phyloP scores from a whole-genome alignment of 2,797 vertebrate species.

The Gymnocypris eckloni region DNA sequence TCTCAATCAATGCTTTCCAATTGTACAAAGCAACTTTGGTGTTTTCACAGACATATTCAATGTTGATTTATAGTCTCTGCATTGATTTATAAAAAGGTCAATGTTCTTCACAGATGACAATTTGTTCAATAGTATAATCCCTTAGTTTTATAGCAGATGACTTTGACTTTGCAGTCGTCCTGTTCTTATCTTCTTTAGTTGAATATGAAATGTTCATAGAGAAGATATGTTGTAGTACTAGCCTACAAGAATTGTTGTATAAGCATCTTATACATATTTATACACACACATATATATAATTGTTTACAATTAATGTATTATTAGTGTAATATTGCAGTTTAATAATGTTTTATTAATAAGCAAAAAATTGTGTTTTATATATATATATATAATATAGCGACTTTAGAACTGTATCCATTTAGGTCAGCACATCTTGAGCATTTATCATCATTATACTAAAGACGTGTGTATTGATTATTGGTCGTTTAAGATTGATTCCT shows the following conservation, averaged over 20 bases:
- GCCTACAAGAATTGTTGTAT: neutral
- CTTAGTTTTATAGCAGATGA: slow-evolving; percentile 34
- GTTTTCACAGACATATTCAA: slow-evolving; percentile 51
- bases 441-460: slow-evolving; percentile 53
- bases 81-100: slow-evolving; percentile 67
- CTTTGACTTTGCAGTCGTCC: slow-evolving; percentile 37
- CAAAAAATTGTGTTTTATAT: no score
- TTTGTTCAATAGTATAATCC: slow-evolving; percentile 56
- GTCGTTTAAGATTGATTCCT: slow-evolving; percentile 32
- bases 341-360: no score
- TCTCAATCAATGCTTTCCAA: slow-evolving; percentile 52
- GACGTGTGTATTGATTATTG: slow-evolving; percentile 38
- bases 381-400: neutral
- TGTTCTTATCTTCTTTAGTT: slow-evolving; percentile 28
- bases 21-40: slow-evolving; percentile 40
- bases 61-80: slow-evolving; percentile 65
- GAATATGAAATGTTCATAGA: neutral
- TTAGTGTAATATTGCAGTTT: no score
- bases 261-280: neutral
- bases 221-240: neutral
- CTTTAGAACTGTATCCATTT: neutral
- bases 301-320: no score
- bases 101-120: slow-evolving; percentile 54
- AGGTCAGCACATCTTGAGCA: slow-evolving; percentile 18
- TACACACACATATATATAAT: no score